Evolutionary conservation across 2,888 invertebrate genomes (phyloP), one percentile per base, ranked within the genome.

Genomic region (Diarsia brunnea): DNA sequence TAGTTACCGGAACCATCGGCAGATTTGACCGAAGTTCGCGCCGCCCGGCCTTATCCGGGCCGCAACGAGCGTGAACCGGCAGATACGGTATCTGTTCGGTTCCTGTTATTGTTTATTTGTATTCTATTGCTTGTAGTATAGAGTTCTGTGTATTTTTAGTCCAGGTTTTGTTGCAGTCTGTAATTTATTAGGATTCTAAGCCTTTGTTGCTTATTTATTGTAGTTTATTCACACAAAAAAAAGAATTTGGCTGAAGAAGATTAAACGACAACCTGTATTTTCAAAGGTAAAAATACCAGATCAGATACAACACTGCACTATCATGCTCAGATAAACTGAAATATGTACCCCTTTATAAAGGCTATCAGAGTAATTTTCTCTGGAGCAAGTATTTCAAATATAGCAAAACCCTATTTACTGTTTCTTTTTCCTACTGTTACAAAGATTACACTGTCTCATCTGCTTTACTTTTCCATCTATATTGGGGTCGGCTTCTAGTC

Each of bases 1-100:
- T 82, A 86, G 83, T 80, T 75, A 12, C 73, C 83, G 86, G 87
- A 87, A 87, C 85, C 86, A 88, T 87, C 85, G 86, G 85, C 88
- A 88, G 89, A 89, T 91, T 90, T 88, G 89, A 89, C 82, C 88
- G 92, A 58, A 92, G 90, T 92, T 91, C 87, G 78, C 82, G 82
- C 86, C 79, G 76, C 75, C 79, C 78, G 84, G 73, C 58, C 85
- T 82, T 90, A 91, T 90, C 90, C 90, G 86, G 73, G 63, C 61
- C 31, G 53, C 73, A 47, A 78, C 58, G 75, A 81, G 77, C 73
- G 76, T 31, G 65, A 78, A 82, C 65, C 60, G 67, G 69, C 67
- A 76, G 84, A 86, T 84, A 85, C 77, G 87, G 84, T 73, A 85
- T 65, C 24, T 73, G 31, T 19, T 73, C 55, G 79, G 61, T 78